These are phyloP conservation scores for Meghimatium bilineatum DNA, from an alignment of 2,888 invertebrate species.

Conservation along the genomic window DNA sequence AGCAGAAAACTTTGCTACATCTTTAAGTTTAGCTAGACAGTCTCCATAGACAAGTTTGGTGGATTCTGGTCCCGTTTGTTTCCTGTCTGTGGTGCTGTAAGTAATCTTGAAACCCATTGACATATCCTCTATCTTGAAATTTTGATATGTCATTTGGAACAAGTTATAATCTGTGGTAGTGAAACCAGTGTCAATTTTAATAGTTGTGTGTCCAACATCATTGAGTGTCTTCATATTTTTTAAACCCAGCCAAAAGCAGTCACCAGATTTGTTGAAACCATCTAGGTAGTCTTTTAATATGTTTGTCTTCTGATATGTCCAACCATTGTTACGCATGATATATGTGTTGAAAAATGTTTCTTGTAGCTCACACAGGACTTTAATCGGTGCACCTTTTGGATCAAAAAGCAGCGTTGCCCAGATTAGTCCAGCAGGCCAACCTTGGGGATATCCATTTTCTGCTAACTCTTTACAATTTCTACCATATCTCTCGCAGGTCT, in stretches of 20 bases:
- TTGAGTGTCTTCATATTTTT: background rate
- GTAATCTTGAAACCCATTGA: background rate
- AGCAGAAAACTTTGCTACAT: conserved; percentile 29
- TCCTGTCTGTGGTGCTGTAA: background rate
- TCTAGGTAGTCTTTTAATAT: background rate
- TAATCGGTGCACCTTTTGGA: background rate
- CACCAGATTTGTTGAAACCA: background rate
- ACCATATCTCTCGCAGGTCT: background rate
- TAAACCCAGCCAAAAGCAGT: conserved; percentile 9
- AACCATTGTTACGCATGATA: conserved; percentile 6
- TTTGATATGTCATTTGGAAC: background rate
- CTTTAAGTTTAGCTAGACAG: conserved; percentile 33
- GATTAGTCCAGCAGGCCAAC: background rate
- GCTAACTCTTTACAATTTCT: conserved; percentile 6
- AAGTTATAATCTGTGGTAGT: background rate
- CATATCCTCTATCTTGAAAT: background rate
- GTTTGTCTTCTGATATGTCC: background rate
- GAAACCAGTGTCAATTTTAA: conserved; percentile 12
- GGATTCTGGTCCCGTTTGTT: background rate
- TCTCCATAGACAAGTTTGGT: background rate
- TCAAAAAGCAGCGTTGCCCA: background rate
- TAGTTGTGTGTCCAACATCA: background rate
- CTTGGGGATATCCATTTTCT: conserved; percentile 11
- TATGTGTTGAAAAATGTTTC: background rate
- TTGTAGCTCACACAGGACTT: background rate